Conservation (phyloP, 92 coral and sea anemone genomes). For the Umimayanthus kanabou region DNA sequence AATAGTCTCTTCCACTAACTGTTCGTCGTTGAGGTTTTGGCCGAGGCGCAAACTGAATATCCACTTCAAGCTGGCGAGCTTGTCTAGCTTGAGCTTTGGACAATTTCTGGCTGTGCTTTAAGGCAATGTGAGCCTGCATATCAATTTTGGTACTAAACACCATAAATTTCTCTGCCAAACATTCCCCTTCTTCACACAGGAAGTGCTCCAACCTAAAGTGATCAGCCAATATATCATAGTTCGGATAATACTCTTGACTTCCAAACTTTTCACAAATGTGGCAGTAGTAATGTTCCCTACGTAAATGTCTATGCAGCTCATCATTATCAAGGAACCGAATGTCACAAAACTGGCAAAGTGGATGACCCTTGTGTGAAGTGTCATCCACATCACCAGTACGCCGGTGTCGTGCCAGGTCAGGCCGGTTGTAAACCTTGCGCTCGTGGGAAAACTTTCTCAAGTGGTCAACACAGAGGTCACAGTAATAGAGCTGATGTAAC, state of each 20-base stretch:
- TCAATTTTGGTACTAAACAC: conserved; percentile 95
- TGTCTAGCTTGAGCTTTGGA: conserved; percentile 94
- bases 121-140: conserved; percentile 86
- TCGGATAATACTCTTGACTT: conserved; percentile 73
- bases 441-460: conserved; percentile 85
- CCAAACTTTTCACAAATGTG: conserved; percentile 97
- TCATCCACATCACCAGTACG: conserved; percentile 87
- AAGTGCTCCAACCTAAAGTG: conserved; percentile 86
- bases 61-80: conserved; percentile 90
- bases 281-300: conserved; percentile 95
- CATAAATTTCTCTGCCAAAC: conserved; percentile 81
- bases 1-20: conserved; percentile 74
- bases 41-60: conserved; percentile 78
- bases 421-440: conserved; percentile 73
- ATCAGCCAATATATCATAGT: conserved; percentile 67
- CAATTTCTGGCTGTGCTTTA: conserved; percentile 74
- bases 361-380: conserved; percentile 93
- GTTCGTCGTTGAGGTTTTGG: conserved; percentile 58
- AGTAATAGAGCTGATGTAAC: conserved; percentile 68
- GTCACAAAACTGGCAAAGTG: conserved; percentile 91
- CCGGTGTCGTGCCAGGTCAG: conserved; percentile 86
- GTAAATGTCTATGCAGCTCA: conserved; percentile 84
- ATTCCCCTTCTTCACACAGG: conserved; percentile 93
- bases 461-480: conserved; percentile 82
- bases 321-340: conserved; percentile 90